Base-by-base conservation (phyloP, 92 coral and sea anemone genomes). In the Nematostella vectensis region DNA sequence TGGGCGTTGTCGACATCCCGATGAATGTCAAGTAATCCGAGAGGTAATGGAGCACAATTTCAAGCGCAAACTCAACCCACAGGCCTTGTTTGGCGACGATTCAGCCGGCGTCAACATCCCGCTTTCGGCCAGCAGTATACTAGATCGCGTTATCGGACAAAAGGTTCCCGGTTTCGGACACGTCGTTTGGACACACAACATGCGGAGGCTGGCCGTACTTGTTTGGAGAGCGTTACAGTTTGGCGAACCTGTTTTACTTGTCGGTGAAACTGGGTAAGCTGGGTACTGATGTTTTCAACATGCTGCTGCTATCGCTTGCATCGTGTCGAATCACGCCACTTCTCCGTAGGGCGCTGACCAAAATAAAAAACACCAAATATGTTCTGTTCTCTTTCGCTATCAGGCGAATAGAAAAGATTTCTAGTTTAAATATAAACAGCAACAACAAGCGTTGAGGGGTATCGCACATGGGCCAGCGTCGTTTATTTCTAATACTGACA, bases 251-350 rank as follows among this genome's bases (percentile, higher is more conserved):
- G 97, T 89, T 26, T 55, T 89, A 49, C 75, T 89, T 11, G 97
- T 89, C 30, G 97, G 97, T 9, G 97, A 89, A 65, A 89, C 97
- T 50, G 97, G 97, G 97, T 89, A 58, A 65, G 50, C 31, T 28
- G 42, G 16, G 3, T 1, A 37, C 16, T 27, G n/a, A n/a, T n/a
- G n/a, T 15, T 19, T 48, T 1, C 1, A 19, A 23, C 12, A 4
- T 12, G 27, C 0, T 11, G 8, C 27, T 23, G 12, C 4, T 19
- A 31, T n/a, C n/a, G n/a, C n/a, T n/a, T n/a, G n/a, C n/a, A n/a
- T n/a, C n/a, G n/a, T n/a, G n/a, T n/a, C n/a, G n/a, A n/a, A n/a
- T n/a, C n/a, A n/a, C n/a, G n/a, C n/a, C n/a, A n/a, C n/a, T n/a
- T n/a, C n/a, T n/a, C n/a, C n/a, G n/a, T n/a, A n/a, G n/a, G n/a